Conservation (phyloP, 1,140 invertebrate species). For the Ceratina australensis region DNA sequence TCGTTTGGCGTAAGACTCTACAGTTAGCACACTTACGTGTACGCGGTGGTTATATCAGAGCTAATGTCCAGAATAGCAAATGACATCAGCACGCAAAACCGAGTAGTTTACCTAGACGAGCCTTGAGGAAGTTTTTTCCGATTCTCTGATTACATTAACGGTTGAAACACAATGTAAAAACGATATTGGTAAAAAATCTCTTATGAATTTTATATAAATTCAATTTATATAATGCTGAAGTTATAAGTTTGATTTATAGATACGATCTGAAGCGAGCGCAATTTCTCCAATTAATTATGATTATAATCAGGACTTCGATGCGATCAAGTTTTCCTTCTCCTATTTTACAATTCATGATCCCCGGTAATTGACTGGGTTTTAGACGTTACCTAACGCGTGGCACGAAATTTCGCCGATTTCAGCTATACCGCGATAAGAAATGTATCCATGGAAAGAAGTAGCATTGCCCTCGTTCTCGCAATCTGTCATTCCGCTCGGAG, state of each 20-base stretch:
- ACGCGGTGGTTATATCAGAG: slow-evolving; percentile 41
- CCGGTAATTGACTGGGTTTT: too few species aligned
- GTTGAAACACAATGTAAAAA: not conserved
- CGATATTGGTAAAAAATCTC: too few species aligned
- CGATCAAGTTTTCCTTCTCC: too few species aligned
- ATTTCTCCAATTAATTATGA: too few species aligned
- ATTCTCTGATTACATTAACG: slow-evolving; percentile 15
- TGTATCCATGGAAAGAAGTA: slow-evolving; percentile 45
- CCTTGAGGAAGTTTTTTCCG: too few species aligned
- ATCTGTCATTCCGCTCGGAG: slow-evolving; percentile 52
- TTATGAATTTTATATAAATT: too few species aligned
- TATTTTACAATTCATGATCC: too few species aligned
- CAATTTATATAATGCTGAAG: too few species aligned
- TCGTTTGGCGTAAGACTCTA: slow-evolving; percentile 49
- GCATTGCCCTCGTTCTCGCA: slow-evolving; percentile 49
- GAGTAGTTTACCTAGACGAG: slow-evolving; percentile 15
- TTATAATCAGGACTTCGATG: too few species aligned
- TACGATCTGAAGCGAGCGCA: too few species aligned
- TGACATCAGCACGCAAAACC: slow-evolving; percentile 63
- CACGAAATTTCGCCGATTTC: slow-evolving; percentile 38
- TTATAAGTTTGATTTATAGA: too few species aligned
- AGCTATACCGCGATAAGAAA: slow-evolving; percentile 50
- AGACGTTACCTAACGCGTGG: not conserved
- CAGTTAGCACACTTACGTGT: slow-evolving; percentile 23
- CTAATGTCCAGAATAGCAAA: slow-evolving; percentile 59